Evolutionary conservation across 2,113 vertebrate genomes (phyloP).

Genomic region (Pithys albifrons): DNA sequence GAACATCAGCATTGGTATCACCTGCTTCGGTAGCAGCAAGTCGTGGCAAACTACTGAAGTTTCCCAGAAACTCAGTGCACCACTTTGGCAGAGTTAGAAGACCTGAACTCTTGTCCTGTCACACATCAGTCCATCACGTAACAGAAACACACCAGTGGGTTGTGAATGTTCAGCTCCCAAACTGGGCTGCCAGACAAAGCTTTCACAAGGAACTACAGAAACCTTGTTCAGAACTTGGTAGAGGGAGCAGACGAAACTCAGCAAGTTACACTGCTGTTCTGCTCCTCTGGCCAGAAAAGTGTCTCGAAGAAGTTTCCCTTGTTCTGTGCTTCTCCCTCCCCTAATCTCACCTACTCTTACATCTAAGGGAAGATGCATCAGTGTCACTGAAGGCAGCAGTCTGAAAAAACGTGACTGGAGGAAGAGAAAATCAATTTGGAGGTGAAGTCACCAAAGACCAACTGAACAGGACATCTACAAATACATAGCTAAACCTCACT

Average conservation of each 20-base stretch:
- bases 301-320: not conserved
- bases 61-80: not conserved
- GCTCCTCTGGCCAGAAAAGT: not conserved
- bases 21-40: not conserved
- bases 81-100: not conserved
- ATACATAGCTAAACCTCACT: not conserved
- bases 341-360: accelerated
- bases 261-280: not conserved
- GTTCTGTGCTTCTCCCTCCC: not conserved
- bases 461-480: not conserved
- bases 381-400: not conserved
- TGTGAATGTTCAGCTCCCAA: not conserved
- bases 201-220: not conserved
- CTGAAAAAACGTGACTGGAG: not conserved
- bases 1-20: not conserved
- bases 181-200: not conserved
- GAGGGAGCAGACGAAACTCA: not conserved
- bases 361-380: not conserved
- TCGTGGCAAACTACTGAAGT: not conserved
- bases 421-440: not conserved
- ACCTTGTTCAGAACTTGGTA: not conserved
- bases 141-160: not conserved
- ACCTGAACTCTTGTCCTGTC: not conserved
- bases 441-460: not conserved
- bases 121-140: not conserved